Conservation (phyloP, 2,113 vertebrate species). For the Platysternon megacephalum region DNA sequence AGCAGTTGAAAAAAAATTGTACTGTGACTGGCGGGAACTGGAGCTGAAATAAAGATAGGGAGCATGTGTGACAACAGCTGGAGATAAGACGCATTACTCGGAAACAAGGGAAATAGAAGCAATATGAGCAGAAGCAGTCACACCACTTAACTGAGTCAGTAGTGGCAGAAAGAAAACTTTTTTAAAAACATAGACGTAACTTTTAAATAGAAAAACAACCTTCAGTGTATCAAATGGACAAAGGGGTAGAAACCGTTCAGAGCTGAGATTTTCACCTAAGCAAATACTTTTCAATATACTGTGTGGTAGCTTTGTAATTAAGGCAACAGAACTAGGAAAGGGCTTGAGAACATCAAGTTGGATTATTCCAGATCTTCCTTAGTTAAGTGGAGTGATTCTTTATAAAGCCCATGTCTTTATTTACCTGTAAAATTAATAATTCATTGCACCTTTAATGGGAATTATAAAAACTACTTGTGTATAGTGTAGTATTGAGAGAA, state of each 20-base stretch:
- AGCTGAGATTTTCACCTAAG: not conserved
- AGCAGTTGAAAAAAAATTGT: not conserved
- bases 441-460: not conserved
- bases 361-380: not conserved
- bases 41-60: conserved; percentile 1
- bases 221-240: not conserved
- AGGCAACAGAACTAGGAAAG: not conserved
- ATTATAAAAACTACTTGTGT: not conserved
- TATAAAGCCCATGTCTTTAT: no score
- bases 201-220: not conserved
- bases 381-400: not conserved
- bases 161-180: not conserved
- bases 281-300: not conserved
- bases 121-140: not conserved
- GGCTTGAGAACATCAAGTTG: not conserved
- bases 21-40: not conserved
- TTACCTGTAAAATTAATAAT: no score
- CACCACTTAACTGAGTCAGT: not conserved
- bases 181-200: not conserved
- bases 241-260: not conserved
- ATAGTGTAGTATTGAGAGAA: not conserved
- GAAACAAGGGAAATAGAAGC: not conserved
- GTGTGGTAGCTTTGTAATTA: not conserved
- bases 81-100: not conserved
- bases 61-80: not conserved